Percentiles rank a stretch among this genome's conserved stretches.
These are phyloP conservation scores for Leptopilina boulardi DNA, from an alignment of 1,140 invertebrate species.

Conservation along the genomic window DNA sequence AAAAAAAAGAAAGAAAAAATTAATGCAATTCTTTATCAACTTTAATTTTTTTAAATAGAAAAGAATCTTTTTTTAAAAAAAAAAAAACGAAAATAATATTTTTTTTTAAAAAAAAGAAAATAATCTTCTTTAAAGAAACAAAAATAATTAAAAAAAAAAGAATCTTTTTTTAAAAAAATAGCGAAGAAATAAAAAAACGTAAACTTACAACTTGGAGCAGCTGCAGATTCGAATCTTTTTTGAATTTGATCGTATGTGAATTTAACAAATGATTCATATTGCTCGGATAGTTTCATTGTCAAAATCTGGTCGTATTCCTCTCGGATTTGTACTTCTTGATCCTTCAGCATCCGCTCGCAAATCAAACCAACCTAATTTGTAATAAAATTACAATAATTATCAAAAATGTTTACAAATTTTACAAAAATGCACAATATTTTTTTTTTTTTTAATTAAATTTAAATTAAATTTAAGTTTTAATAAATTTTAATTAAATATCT, in stretches of 20 bases:
- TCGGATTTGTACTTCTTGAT: constrained; percentile 92
- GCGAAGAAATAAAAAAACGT: constrained; percentile 32
- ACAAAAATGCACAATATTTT: too few relatives aligned
- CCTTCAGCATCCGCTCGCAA: constrained; percentile 95
- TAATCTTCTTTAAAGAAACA: background rate
- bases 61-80: background rate
- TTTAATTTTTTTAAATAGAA: too few relatives aligned
- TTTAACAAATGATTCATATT: constrained; percentile 98
- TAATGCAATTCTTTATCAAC: too few relatives aligned
- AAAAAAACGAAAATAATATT: too few relatives aligned
- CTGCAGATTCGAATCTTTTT: constrained; percentile 84
- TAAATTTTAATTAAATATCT: too few relatives aligned
- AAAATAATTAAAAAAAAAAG: constrained; percentile 44
- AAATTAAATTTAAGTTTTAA: too few relatives aligned
- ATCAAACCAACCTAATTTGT: constrained; percentile 95
- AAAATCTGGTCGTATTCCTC: constrained; percentile 96
- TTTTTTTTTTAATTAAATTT: too few relatives aligned
- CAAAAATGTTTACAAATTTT: constrained; percentile 27
- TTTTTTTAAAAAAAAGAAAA: too few relatives aligned
- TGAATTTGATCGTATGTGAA: constrained; percentile 98
- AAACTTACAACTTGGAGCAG: constrained; percentile 83
- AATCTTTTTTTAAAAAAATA: background rate
- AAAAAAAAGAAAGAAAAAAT: too few relatives aligned
- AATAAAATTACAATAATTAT: too few relatives aligned
- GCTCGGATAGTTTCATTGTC: constrained; percentile 93